These are phyloP conservation scores for Hippocampus kuda DNA, from an alignment of 2,797 vertebrate genomes.

Conservation along the genomic window DNA sequence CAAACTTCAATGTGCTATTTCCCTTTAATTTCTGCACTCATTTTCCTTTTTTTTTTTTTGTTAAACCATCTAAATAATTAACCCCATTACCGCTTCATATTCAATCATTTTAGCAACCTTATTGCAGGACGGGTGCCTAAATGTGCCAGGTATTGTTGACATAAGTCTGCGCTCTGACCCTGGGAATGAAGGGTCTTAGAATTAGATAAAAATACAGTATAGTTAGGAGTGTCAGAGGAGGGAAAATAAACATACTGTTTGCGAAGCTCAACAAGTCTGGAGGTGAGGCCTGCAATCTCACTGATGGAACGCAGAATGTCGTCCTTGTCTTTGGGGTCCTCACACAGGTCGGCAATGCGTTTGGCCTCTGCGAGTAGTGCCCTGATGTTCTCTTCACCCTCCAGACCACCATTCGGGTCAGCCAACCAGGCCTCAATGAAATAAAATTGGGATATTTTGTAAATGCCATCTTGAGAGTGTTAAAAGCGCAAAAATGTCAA, in stretches of 20 bases:
- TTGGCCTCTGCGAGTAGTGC: conserved; percentile 86
- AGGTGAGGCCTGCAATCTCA: conserved; percentile 90
- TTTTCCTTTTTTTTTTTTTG: neutral
- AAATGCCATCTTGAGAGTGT: neutral
- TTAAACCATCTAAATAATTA: neutral
- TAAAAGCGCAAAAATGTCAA: neutral
- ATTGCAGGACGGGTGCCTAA: conserved; percentile 38
- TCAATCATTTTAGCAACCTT: conserved; percentile 40
- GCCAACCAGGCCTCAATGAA: conserved; percentile 84
- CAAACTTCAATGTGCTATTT: conserved; percentile 28
- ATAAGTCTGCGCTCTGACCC: conserved; percentile 40
- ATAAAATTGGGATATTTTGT: neutral
- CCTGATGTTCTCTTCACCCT: conserved; percentile 90
- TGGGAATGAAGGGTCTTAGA: conserved; percentile 37
- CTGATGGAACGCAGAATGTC: conserved; percentile 91
- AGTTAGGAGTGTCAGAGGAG: neutral
- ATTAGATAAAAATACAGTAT: conserved; percentile 21
- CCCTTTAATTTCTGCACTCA: conserved; percentile 11
- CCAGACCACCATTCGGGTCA: conserved; percentile 86
- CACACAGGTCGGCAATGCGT: conserved; percentile 89
- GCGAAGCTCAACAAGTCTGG: conserved; percentile 82
- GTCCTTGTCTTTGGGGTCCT: conserved; percentile 93
- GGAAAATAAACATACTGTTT: conserved; percentile 70
- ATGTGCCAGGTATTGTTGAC: conserved; percentile 38
- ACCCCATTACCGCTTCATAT: conserved; percentile 3